Base-by-base conservation (phyloP, 2,888 invertebrate species). In the Dicycla oo region DNA sequence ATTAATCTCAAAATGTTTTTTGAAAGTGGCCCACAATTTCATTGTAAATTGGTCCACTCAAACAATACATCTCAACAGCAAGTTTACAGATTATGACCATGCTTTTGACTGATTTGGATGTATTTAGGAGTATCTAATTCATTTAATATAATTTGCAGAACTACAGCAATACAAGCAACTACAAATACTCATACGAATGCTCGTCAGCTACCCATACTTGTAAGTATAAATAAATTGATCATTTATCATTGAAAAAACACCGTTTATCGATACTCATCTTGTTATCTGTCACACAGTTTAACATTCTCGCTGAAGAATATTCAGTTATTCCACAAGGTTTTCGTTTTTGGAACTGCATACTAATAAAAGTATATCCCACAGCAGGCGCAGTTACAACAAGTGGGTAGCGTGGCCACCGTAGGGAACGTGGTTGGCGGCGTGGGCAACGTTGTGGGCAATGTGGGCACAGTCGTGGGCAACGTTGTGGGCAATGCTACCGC, bases 301-400 rank as follows among this genome's bases (percentile, higher is more conserved):
- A n/a, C 5, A 30, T 40, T n/a, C 11, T 18, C 0, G 8, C 15
- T 18, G 7, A 49, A 49, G 11, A 51, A 66, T 15, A 30, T 30
- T 47, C 5, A 47, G 20, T 20, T 8, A 10, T 45, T 61, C 26
- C 26, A 45, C 18, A 43, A 26, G 3, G 13, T 43, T 60, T 26
- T 60, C 20, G 7, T 43, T 8, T 43, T 43, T 26, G 11, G 11
- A 30, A 62, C 26, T 69, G 3, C 11, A 43, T 15, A 47, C 4
- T 54, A 67, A 61, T 40, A 40, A 43, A 65, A 60, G 58, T 58
- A 18, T 69, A 13, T 75, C 81, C 77, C 58, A 71, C 87, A 97
- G 97, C 97, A 97, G 95, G 97, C 97, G 63, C 97, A 97, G 88
- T 92, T 97, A 64, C 97, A 97, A 88, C 97, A 95, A 92, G 94